Conservation (phyloP, 2,888 invertebrate genomes). For the Melipona beecheii region DNA sequence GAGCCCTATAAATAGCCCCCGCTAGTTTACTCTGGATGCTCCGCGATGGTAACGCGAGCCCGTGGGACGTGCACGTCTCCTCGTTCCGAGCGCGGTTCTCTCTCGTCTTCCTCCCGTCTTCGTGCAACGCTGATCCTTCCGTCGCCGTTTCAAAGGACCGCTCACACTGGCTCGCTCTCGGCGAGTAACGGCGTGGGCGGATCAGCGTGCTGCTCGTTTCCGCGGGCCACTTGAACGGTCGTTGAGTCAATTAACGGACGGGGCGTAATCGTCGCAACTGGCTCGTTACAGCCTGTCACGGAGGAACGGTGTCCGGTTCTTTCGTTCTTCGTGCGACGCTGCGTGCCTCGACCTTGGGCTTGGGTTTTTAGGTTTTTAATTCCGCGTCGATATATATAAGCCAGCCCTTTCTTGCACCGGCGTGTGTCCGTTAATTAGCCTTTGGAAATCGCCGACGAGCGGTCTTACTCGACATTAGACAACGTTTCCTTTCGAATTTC, state of each 20-base stretch:
- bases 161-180: slow-evolving; percentile 45
- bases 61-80: slow-evolving; percentile 74
- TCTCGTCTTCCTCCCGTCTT: slow-evolving; percentile 24
- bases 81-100: background rate
- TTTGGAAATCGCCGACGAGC: slow-evolving; percentile 20
- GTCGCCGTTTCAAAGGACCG: slow-evolving; percentile 34
- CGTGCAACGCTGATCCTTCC: slow-evolving; percentile 6
- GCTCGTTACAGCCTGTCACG: slow-evolving; percentile 51
- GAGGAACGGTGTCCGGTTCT: slow-evolving; percentile 6
- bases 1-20: slow-evolving; percentile 80
- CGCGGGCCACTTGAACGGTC: slow-evolving; percentile 78
- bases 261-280: slow-evolving; percentile 72
- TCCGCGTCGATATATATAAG: slow-evolving; percentile 8
- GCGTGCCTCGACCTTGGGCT: slow-evolving; percentile 37
- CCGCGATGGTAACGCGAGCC: slow-evolving; percentile 76
- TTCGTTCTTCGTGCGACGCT: slow-evolving; percentile 3
- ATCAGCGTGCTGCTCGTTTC: slow-evolving; percentile 67
- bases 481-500: background rate
- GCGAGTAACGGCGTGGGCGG: slow-evolving; percentile 52
- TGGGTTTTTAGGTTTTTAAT: slow-evolving; percentile 46
- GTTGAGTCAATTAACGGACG: slow-evolving; percentile 82
- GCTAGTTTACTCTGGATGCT: slow-evolving; percentile 73
- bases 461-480: no score
- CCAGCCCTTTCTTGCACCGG: background rate
- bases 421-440: slow-evolving; percentile 12